Evolutionary conservation across 64 coral and sea anemone species (phyloP).

Genomic region (Montipora foliosa): DNA sequence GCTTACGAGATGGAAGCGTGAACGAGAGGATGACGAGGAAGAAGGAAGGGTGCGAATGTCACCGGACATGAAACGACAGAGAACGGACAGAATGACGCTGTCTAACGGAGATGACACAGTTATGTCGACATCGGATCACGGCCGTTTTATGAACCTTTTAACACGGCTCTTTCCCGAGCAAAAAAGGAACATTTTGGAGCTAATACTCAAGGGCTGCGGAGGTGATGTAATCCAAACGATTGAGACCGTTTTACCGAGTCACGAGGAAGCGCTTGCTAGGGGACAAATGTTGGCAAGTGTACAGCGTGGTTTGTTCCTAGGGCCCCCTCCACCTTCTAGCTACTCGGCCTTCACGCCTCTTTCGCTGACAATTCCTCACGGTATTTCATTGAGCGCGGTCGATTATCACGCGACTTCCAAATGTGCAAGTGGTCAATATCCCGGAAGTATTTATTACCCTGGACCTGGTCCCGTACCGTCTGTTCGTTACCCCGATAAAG

Average conservation of each 20-base stretch:
- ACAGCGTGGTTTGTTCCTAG: constrained; percentile 44
- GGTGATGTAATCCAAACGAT: too few species aligned
- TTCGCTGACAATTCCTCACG: constrained; percentile 62
- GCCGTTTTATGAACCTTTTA: too few species aligned
- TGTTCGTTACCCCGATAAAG: constrained; percentile 25
- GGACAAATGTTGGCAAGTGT: constrained; percentile 63
- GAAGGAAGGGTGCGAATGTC: constrained; percentile 18
- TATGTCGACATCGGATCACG: too few species aligned
- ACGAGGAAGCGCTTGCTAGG: constrained; percentile 60
- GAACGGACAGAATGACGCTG: too few species aligned
- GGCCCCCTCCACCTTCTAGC: constrained; percentile 68
- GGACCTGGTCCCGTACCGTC: constrained; percentile 46
- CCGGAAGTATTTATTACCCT: constrained; percentile 82
- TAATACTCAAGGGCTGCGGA: constrained; percentile 89
- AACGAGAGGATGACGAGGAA: too few species aligned
- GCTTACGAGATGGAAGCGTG: too few species aligned
- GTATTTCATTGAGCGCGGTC: constrained; percentile 68
- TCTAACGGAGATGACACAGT: too few species aligned
- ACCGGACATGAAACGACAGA: constrained; percentile 68
- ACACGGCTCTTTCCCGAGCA: too few species aligned
- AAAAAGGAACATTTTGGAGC: constrained; percentile 66
- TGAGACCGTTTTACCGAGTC: too few species aligned
- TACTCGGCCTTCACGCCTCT: constrained; percentile 81
- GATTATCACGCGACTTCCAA: constrained; percentile 62
- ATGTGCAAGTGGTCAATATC: constrained; percentile 80